Evolutionary conservation across 2,888 invertebrate genomes (phyloP).

Genomic region (Brenthis hecate): DNA sequence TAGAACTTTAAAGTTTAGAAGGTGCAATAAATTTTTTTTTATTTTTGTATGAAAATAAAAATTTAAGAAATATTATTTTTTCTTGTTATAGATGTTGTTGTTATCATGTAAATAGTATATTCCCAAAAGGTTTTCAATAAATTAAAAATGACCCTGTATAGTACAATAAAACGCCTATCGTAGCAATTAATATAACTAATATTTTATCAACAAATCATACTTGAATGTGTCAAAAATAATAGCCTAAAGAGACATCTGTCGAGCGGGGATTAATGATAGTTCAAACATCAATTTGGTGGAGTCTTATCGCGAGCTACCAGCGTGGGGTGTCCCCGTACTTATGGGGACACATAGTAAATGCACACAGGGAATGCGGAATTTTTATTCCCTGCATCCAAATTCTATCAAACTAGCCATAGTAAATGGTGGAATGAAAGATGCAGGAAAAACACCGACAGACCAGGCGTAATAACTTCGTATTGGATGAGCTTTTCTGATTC

Average conservation of each 20-base stretch:
- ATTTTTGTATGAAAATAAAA: too few species aligned
- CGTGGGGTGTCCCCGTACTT: conserved; percentile 52
- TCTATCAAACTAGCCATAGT: conserved; percentile 22
- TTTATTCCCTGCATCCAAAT: conserved; percentile 46
- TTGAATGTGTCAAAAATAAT: conserved; percentile 78
- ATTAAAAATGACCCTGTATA: too few species aligned
- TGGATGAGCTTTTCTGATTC: too few species aligned
- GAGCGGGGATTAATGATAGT: conserved; percentile 74
- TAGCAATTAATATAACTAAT: conserved; percentile 49
- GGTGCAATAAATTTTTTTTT: too few species aligned
- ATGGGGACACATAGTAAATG: conserved; percentile 47
- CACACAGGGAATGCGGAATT: conserved; percentile 2
- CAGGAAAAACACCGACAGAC: too few species aligned
- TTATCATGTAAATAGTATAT: too few species aligned
- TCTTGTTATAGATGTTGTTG: too few species aligned
- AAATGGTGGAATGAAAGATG: not conserved
- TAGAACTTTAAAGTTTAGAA: too few species aligned
- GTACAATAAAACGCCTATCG: not conserved
- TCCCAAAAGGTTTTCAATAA: too few species aligned
- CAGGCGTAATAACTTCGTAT: not conserved
- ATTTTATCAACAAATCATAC: conserved; percentile 70
- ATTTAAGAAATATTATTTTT: too few species aligned
- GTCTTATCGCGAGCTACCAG: conserved; percentile 70
- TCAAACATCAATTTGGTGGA: conserved; percentile 77
- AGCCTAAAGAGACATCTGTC: conserved; percentile 76